A percentile compares a stretch with the other conserved stretches of the same genome.
These are phyloP conservation scores for Amphiprion ocellaris DNA, from an alignment of 2,113 vertebrate genomes.

Conservation along the genomic window DNA sequence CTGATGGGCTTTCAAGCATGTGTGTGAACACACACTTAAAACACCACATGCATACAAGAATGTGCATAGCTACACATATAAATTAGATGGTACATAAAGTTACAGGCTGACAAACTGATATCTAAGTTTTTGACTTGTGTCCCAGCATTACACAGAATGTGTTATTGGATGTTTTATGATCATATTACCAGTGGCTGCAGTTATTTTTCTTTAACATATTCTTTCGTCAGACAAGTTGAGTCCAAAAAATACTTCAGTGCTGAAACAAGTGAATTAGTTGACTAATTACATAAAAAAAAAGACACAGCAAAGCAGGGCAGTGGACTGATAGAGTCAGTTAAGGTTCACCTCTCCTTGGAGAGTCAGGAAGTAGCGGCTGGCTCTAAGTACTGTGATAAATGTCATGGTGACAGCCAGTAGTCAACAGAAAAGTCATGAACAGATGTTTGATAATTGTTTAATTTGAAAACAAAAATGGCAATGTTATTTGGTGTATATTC, in stretches of 20 bases:
- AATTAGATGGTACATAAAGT: background rate
- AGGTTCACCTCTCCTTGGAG: slow-evolving; percentile 85
- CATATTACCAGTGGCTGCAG: too few relatives aligned
- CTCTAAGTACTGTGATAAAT: background rate
- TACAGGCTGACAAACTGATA: background rate
- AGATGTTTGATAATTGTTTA: too few relatives aligned
- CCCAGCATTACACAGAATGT: too few relatives aligned
- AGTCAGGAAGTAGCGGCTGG: slow-evolving; percentile 66
- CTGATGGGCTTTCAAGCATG: slow-evolving; percentile 28
- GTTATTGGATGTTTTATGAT: background rate
- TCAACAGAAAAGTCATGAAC: too few relatives aligned
- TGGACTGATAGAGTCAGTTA: slow-evolving; percentile 95
- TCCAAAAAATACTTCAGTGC: too few relatives aligned
- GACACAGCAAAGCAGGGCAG: slow-evolving; percentile 42
- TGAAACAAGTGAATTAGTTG: too few relatives aligned
- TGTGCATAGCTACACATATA: background rate
- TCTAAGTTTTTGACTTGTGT: too few relatives aligned
- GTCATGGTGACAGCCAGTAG: slow-evolving; percentile 25
- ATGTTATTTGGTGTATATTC: too few relatives aligned
- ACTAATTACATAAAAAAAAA: background rate
- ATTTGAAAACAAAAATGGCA: too few relatives aligned
- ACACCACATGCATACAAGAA: background rate
- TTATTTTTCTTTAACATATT: too few relatives aligned
- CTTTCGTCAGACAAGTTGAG: too few relatives aligned
- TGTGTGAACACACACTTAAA: background rate